Base-by-base conservation (phyloP, 1,140 invertebrate species). In the Eupeodes corollae region DNA sequence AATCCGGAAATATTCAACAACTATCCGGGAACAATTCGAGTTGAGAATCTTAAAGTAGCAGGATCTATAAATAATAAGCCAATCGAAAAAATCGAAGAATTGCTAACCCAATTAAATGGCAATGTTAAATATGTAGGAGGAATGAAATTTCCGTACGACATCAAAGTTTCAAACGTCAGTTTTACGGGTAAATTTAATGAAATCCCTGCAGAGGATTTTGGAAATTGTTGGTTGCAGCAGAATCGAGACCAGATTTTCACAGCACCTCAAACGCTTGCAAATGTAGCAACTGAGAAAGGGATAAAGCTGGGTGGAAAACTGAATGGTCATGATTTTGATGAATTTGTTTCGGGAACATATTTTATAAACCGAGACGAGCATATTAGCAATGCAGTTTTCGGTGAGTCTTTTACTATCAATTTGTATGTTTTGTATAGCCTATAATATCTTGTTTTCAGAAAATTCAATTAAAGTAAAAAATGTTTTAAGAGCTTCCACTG, bases 91-190 rank as follows among this genome's bases (percentile, higher is more conserved):
- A 37, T 69, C 21, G 59, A 64, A 43, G 55, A 57, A 16, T 52
- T 63, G 32, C 40, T 64, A 12, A 50, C 56, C 44, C 58, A 68
- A 48, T 48, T 67, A 48, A 59, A 58, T 21, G 54, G 58, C 8
- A 64, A 66, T 14, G 61, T 68, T 18, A 60, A 63, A 47, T 67
- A 63, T 32, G 61, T 63, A 6, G 63, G 62, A 0, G 55, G 65
- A 47, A 54, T 66, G 3, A 57, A 42, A 19, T 71, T 73, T 43
- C 54, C 63, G 3, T 57, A 62, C n/a, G 33, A 51, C 1, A 49
- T 68, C 8, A 58, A 60, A 32, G 52, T 68, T 5, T 57, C 44
- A 13, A 48, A 53, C 1, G 38, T 68, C 1, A 54, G 38, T 15
- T 63, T 68, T 37, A 37, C 44, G 1, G 51, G 48, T 8, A 49